Conservation (phyloP, 2,888 invertebrate species). For the Tachina grossa region DNA sequence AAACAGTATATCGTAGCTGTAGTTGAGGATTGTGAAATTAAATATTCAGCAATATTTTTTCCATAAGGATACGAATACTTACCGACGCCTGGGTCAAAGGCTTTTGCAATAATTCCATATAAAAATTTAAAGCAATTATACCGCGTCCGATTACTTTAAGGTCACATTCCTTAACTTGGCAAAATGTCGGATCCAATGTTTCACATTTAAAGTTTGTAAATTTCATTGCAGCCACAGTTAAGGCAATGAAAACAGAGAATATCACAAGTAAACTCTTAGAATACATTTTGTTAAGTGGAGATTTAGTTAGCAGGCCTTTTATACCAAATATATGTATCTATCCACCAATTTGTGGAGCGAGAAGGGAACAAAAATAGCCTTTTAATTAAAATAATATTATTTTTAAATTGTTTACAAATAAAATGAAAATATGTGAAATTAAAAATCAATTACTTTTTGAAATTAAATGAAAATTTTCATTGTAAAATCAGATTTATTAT, state of each 20-base stretch:
- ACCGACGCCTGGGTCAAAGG: slow-evolving; percentile 48
- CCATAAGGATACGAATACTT: background rate
- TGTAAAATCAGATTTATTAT: too few species aligned
- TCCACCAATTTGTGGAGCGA: too few species aligned
- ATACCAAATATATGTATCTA: background rate
- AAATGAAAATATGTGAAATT: background rate
- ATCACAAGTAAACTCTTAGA: background rate
- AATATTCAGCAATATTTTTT: background rate
- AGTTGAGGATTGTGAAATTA: background rate
- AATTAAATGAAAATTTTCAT: too few species aligned
- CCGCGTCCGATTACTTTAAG: too few species aligned
- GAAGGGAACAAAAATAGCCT: too few species aligned
- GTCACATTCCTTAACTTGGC: slow-evolving; percentile 25
- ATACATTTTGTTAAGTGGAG: background rate
- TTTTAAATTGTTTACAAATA: background rate
- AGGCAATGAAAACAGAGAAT: background rate
- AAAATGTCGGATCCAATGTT: slow-evolving; percentile 38
- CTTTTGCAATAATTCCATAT: slow-evolving; percentile 24
- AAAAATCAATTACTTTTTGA: too few species aligned
- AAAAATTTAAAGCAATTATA: slow-evolving; percentile 22
- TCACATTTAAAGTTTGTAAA: slow-evolving; percentile 56
- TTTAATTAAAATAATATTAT: too few species aligned
- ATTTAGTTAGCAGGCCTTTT: background rate
- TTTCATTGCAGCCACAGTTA: background rate
- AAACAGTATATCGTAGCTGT: slow-evolving; percentile 36